phyloP scores from a whole-genome alignment of 2,888 invertebrate genomes.

The Dicycla oo region DNA sequence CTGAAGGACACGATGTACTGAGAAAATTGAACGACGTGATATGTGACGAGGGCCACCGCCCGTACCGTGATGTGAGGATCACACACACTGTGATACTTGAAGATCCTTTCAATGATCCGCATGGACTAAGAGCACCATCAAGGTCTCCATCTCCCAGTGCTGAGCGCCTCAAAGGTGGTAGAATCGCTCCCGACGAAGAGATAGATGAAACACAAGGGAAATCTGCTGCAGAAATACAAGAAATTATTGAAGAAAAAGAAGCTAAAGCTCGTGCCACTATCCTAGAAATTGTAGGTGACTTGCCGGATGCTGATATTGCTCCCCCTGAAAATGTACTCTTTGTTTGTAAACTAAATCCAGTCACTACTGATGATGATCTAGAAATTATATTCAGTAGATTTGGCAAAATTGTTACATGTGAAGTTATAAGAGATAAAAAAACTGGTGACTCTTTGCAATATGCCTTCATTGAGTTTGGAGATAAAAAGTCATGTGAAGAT shows the following conservation, averaged over 20 bases:
- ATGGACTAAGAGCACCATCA: constrained; percentile 93
- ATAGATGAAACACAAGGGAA: constrained; percentile 97
- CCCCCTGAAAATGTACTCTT: constrained; percentile 99
- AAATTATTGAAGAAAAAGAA: constrained; percentile 97
- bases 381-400: constrained; percentile 99
- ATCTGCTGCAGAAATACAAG: constrained; percentile 95
- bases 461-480: constrained; percentile 99
- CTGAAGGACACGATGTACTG: constrained; percentile 97
- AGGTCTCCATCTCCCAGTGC: constrained; percentile 97
- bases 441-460: constrained; percentile 99
- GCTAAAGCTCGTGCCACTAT: constrained; percentile 99
- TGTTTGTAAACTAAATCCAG: constrained; percentile 99
- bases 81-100: constrained; percentile 99
- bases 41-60: constrained; percentile 96
- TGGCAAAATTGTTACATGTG: constrained; percentile 97
- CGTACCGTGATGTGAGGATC: constrained; percentile 98
- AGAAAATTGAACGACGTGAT: constrained; percentile 98
- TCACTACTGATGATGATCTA: constrained; percentile 98
- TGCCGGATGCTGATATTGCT: constrained; percentile 99
- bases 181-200: constrained; percentile 98
- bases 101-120: constrained; percentile 98
- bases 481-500: constrained; percentile 97
- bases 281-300: constrained; percentile 99
- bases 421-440: constrained; percentile 98
- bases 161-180: constrained; percentile 95